A percentile compares a stretch with the other conserved stretches of the same genome.
These are phyloP conservation scores for rat (Rattus norvegicus) DNA, from an alignment of 2,113 vertebrate species.

Conservation along the genomic window DNA sequence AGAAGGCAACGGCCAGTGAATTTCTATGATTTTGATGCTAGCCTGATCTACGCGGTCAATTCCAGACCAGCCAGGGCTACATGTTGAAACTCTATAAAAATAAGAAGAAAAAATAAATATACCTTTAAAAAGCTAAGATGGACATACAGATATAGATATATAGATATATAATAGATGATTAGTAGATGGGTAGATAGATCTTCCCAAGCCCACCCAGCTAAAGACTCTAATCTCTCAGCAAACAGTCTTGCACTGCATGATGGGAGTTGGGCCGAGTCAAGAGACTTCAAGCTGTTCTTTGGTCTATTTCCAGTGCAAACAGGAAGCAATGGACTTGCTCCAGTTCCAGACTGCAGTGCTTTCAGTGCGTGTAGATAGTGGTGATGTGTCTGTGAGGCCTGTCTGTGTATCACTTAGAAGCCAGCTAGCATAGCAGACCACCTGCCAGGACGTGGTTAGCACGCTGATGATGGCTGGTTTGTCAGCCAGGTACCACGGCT, in stretches of 20 bases:
- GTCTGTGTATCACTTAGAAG: slow-evolving; percentile 69
- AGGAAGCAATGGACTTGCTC: slow-evolving; percentile 62
- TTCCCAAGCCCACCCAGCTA: slow-evolving; percentile 21
- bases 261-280: slow-evolving; percentile 15
- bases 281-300: slow-evolving; percentile 43
- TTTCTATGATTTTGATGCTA: background rate
- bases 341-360: slow-evolving; percentile 66
- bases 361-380: slow-evolving; percentile 59
- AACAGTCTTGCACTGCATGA: background rate
- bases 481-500: slow-evolving; percentile 63
- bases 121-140: background rate
- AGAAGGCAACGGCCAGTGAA: background rate
- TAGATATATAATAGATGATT: background rate
- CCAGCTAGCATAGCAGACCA: slow-evolving; percentile 62
- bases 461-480: slow-evolving; percentile 58
- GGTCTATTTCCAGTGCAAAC: slow-evolving; percentile 75
- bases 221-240: slow-evolving; percentile 12
- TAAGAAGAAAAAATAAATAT: background rate
- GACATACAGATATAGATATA: background rate
- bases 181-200: background rate
- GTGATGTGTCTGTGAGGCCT: slow-evolving; percentile 60
- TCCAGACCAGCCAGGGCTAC: background rate
- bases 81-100: background rate
- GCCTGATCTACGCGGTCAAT: background rate
- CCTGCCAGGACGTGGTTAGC: slow-evolving; percentile 69